Base-by-base conservation (phyloP, 2,113 vertebrate genomes). In the Rafetus swinhoei region DNA sequence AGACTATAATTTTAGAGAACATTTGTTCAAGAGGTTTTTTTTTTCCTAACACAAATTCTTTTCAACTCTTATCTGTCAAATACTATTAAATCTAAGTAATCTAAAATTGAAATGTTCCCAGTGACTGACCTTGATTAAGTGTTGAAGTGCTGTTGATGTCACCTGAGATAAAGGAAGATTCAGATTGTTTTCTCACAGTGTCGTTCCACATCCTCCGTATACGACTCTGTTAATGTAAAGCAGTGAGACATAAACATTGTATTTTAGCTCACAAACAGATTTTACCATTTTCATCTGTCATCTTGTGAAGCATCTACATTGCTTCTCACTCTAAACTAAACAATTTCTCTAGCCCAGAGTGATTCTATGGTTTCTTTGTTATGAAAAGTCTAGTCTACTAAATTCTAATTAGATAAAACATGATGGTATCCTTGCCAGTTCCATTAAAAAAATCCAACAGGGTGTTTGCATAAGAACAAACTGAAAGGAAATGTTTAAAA, bases 111-210 rank as follows among this genome's bases (percentile, higher is more conserved):
- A 96, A 96, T 96, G 96, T 97, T 97, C 96, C 97, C 96, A 97
- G 97, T 98, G 97, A 99, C 99, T 99, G 99, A 99, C 99, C 99
- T 99, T 99, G 99, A 98, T 99, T 99, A 98, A 99, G 99, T 97
- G 99, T 99, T 98, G 99, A 99, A 98, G 99, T 99, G 98, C 99
- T 99, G 99, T 99, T 99, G 99, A 99, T 99, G 99, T 99, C 99
- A 99, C 99, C 99, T 99, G 99, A 99, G 99, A 99, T 99, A 99
- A 99, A 99, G 98, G 99, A 99, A n/a, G 99, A 99, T 98, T 99
- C 99, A 72, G 99, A 99, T 95, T 99, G 99, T 98, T 99, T 99
- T 98, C 99, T 99, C 98, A 99, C 99, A 98, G 99, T 99, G 98
- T 99, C 99, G 98, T 99, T 99, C 99, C 99, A 99, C 99, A 99